These are phyloP conservation scores for Fabriciana adippe DNA, from an alignment of 2,888 invertebrate species.

Conservation along the genomic window DNA sequence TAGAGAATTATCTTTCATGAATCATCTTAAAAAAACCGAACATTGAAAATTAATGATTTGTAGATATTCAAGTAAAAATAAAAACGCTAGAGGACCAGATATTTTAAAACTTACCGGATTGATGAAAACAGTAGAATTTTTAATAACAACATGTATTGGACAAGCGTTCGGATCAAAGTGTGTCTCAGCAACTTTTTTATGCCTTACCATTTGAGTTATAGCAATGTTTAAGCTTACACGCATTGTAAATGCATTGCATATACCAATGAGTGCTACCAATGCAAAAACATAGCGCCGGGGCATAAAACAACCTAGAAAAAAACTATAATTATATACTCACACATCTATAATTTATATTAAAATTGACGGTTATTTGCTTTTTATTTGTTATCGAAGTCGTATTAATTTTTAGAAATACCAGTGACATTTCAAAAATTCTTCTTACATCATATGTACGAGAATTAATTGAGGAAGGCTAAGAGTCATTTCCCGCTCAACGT, in stretches of 20 bases:
- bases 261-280: constrained; percentile 86
- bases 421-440: too few species aligned
- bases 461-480: too few species aligned
- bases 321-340: neutral
- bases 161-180: constrained; percentile 67
- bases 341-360: neutral
- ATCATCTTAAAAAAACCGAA: too few species aligned
- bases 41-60: too few species aligned
- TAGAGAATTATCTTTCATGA: too few species aligned
- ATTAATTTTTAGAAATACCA: too few species aligned
- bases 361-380: neutral
- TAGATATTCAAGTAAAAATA: too few species aligned
- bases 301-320: constrained; percentile 52
- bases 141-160: constrained; percentile 52
- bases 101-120: constrained; percentile 34
- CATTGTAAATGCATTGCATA: constrained; percentile 89
- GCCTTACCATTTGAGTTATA: constrained; percentile 85
- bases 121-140: constrained; percentile 20
- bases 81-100: neutral
- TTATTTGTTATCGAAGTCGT: too few species aligned
- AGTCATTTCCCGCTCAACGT: too few species aligned
- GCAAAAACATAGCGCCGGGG: constrained; percentile 87
- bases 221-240: constrained; percentile 87
- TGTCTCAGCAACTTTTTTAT: constrained; percentile 57
- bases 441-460: too few species aligned